phyloP scores from a whole-genome alignment of 2,113 vertebrate genomes.

The Platichthys stellatus region DNA sequence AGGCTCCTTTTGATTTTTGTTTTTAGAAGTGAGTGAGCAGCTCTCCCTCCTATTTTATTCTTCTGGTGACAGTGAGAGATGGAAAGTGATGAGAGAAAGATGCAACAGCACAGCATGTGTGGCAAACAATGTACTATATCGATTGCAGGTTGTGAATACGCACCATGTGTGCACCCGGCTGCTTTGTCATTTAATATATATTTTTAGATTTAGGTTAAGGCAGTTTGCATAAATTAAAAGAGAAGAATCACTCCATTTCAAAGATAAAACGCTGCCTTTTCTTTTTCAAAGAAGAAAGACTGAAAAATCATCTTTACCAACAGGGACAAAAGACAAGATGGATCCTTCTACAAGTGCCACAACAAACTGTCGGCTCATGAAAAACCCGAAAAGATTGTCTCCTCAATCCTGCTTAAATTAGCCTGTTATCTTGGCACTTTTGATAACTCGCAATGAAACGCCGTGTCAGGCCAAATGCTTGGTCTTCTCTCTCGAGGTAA shows the following conservation, averaged over 20 bases:
- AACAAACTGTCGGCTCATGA: conserved; percentile 75
- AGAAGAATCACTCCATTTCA: not conserved
- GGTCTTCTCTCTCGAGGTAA: conserved; percentile 52
- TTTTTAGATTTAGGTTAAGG: conserved; percentile 9
- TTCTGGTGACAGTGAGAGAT: conserved; percentile 54
- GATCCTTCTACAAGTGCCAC: conserved; percentile 47
- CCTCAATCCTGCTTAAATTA: conserved; percentile 68
- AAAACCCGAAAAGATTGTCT: conserved; percentile 63
- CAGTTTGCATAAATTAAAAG: no score
- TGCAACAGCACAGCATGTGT: conserved; percentile 41
- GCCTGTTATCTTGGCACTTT: conserved; percentile 65
- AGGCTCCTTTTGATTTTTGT: not conserved
- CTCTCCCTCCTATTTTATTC: conserved; percentile 46
- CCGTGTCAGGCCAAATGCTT: conserved; percentile 48
- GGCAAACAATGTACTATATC: conserved; percentile 41
- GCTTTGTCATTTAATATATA: conserved; percentile 15
- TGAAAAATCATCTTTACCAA: conserved; percentile 54
- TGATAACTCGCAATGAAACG: conserved; percentile 55
- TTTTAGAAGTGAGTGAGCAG: conserved; percentile 18
- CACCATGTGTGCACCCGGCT: not conserved
- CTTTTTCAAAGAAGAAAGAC: no score
- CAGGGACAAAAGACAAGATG: conserved; percentile 66
- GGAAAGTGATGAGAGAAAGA: conserved; percentile 59
- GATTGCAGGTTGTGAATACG: conserved; percentile 30
- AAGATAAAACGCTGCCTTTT: conserved; percentile 12